Percentiles rank a stretch among this genome's conserved stretches.
phyloP scores from a whole-genome alignment of 37 sponge, comb jelly and placozoan species.

The Agelas oroides region DNA sequence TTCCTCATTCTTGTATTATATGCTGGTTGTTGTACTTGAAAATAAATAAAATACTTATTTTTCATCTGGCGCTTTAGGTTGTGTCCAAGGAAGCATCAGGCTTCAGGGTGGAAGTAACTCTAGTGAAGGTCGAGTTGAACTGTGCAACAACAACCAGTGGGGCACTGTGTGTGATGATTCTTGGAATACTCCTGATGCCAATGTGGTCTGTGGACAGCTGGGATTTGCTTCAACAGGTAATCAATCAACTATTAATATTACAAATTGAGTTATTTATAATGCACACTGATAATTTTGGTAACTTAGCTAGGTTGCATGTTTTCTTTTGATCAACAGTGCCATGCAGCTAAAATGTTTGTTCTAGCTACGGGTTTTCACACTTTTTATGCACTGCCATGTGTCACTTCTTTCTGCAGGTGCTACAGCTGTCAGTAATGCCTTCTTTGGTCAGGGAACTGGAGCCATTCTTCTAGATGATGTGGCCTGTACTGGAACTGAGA shows the following conservation, averaged over 20 bases:
- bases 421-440: constrained; percentile 7
- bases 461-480: constrained; percentile 12
- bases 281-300: no score
- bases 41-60: no score
- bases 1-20: no score
- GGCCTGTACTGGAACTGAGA: constrained; percentile 30
- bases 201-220: constrained; percentile 18
- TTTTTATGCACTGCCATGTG: no score
- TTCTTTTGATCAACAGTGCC: no score
- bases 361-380: no score
- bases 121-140: constrained; percentile 21
- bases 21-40: no score
- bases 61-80: neutral
- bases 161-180: constrained; percentile 32
- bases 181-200: constrained; percentile 12
- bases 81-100: constrained; percentile 19
- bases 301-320: no score
- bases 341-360: no score
- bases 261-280: no score
- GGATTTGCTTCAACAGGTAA: neutral
- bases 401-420: neutral
- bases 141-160: constrained; percentile 3
- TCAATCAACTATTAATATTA: neutral
- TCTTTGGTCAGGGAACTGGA: constrained; percentile 39
- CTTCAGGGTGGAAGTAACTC: constrained; percentile 34